Conservation (phyloP, 2,888 invertebrate genomes). For the Toxonevra muliebris region DNA sequence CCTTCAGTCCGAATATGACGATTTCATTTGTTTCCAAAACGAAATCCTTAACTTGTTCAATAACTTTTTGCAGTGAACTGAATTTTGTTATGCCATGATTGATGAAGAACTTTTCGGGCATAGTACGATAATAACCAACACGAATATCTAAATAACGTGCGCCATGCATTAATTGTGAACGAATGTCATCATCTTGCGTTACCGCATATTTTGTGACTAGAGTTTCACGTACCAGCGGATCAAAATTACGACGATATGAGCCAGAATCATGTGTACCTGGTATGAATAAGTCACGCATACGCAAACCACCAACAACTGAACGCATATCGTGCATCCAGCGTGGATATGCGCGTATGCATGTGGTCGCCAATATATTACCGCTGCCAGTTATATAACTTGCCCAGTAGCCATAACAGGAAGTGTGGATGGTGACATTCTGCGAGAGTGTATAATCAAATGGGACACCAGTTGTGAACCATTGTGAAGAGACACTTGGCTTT, state of each 20-base stretch:
- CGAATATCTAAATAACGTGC: constrained; percentile 71
- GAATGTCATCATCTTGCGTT: constrained; percentile 70
- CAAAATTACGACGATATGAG: constrained; percentile 65
- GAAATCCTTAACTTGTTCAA: constrained; percentile 68
- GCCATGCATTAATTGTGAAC: constrained; percentile 70
- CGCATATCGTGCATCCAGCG: constrained; percentile 70
- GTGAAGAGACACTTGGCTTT: constrained; percentile 48
- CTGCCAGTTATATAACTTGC: constrained; percentile 59
- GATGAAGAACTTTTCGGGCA: constrained; percentile 66
- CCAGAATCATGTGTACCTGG: constrained; percentile 79
- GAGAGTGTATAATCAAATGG: constrained; percentile 58
- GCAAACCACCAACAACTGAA: constrained; percentile 63
- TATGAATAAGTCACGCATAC: constrained; percentile 70
- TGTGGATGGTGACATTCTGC: constrained; percentile 52
- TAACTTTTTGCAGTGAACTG: constrained; percentile 65
- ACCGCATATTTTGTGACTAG: constrained; percentile 67
- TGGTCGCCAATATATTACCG: constrained; percentile 58
- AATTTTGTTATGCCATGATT: constrained; percentile 69
- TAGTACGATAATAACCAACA: constrained; percentile 66
- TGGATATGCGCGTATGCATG: constrained; percentile 68
- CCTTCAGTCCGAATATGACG: constrained; percentile 70
- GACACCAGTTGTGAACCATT: constrained; percentile 63
- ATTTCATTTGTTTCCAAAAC: constrained; percentile 70
- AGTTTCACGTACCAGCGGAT: constrained; percentile 60
- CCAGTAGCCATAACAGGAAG: constrained; percentile 63